Evolutionary conservation across 2,888 invertebrate genomes (phyloP).

Genomic region (Apantesis nais): DNA sequence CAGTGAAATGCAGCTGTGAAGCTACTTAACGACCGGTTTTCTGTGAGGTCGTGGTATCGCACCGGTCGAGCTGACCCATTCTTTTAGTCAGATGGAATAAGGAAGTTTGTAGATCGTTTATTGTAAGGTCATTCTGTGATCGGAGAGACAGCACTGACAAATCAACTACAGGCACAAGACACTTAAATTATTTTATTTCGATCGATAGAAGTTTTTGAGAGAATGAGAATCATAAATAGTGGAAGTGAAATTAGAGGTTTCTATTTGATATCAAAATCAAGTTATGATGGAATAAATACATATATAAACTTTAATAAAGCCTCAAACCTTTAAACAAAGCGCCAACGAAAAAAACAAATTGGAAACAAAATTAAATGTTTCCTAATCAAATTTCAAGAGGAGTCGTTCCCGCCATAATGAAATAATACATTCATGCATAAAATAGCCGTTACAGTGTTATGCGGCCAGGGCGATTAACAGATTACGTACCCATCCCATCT

Average conservation of each 20-base stretch:
- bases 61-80: too few relatives aligned
- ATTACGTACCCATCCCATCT: slow-evolving; percentile 39
- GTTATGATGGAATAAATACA: neutral
- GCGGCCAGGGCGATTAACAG: slow-evolving; percentile 48
- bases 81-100: too few relatives aligned
- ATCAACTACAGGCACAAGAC: too few relatives aligned
- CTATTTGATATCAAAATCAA: neutral
- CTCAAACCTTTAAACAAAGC: neutral
- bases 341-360: slow-evolving; percentile 35
- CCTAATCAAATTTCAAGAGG: slow-evolving; percentile 55
- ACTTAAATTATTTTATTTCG: neutral
- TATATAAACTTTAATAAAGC: neutral
- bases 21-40: too few relatives aligned
- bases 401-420: slow-evolving; percentile 62
- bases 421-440: slow-evolving; percentile 73
- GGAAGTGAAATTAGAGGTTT: neutral
- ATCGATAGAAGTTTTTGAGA: neutral
- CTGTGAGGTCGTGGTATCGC: too few relatives aligned
- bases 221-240: too few relatives aligned
- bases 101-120: too few relatives aligned
- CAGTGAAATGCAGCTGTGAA: too few relatives aligned
- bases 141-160: too few relatives aligned
- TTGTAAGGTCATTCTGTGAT: too few relatives aligned
- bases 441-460: slow-evolving; percentile 56
- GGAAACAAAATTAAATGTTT: slow-evolving; percentile 47